These are phyloP conservation scores for Zosterops borbonicus DNA, from an alignment of 2,113 vertebrate species.

Conservation along the genomic window DNA sequence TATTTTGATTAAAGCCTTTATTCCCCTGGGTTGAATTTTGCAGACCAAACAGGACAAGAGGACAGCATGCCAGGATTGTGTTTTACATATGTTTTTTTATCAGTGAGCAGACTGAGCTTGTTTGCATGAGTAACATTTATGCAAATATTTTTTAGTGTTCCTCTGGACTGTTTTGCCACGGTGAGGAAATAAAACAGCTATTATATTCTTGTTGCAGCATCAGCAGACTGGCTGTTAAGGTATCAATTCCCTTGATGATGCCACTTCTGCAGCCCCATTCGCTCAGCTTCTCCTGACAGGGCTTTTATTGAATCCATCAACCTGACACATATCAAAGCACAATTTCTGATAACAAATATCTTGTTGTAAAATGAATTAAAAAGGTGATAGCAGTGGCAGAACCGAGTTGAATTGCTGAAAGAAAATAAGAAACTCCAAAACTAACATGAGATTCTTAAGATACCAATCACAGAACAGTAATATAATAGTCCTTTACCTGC, in stretches of 20 bases:
- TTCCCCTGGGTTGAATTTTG: not conserved
- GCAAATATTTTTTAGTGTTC: not conserved
- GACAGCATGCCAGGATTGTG: not conserved
- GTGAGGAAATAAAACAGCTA: not conserved
- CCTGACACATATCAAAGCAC: constrained; percentile 55
- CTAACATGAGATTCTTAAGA: constrained; percentile 14
- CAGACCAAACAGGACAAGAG: not conserved
- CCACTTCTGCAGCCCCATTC: not conserved
- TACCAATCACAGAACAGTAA: not conserved
- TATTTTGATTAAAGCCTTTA: not conserved
- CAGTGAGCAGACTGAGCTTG: not conserved
- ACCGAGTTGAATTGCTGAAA: not conserved
- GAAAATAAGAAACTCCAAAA: constrained; percentile 29
- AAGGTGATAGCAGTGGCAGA: constrained; percentile 24
- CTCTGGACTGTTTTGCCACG: not conserved
- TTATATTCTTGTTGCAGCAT: constrained; percentile 25
- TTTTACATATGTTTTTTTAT: not conserved
- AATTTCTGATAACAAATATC: constrained; percentile 63
- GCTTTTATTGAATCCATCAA: constrained; percentile 65
- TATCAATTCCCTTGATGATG: constrained; percentile 18
- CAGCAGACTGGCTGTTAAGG: constrained; percentile 26
- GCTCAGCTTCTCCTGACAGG: constrained; percentile 23
- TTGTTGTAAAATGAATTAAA: constrained; percentile 49
- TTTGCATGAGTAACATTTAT: not conserved
- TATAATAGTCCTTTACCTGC: not conserved